Base-by-base conservation (phyloP, 2,797 vertebrate species). In the Zenarchopterus dispar region DNA sequence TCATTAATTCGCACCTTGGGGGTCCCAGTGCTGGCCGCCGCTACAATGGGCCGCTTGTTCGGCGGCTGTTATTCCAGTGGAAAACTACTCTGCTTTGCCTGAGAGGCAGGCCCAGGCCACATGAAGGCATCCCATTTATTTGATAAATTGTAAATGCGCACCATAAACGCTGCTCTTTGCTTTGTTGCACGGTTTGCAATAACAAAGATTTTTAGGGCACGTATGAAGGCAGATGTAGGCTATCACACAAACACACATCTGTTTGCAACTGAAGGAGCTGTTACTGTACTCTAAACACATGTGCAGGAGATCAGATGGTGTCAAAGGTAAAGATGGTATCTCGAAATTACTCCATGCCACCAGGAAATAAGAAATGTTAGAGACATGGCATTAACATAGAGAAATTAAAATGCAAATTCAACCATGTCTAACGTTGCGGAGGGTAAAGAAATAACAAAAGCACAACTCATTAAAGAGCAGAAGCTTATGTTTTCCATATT, bases 1-100 rank as follows among this genome's bases (percentile, higher is more conserved):
- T 94, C 94, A 91, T 95, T 90, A 95, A 94, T 93, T 94, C 90
- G 88, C 94, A 93, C 93, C 73, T 89, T 84, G 92, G 94, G 93
- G 94, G 95, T 94, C 93, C 87, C 69, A 63, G 86, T 69, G 84
- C 86, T 83, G 77, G 88, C 89, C 13, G 62, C 50, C 56, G 67
- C 92, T 91, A 95, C 95, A 95, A 92, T 92, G 92, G 84, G 73
- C 84, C 71, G 41, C 89, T 93, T 95, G 94, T 95, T 94, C 92
- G 79, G 75, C 80, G 92, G 74, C 85, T 95, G 94, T 94, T 94
- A 92, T 94, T 92, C 82, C 92, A 93, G 87, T 91, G 93, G 93
- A 94, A 94, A 93, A 91, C 91, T 85, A 91, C 86, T 90, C 90
- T 64, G 80, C 78, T 71, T 63, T 62, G 85, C 89, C 88, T 66